These are phyloP conservation scores for Malurus leucopterus DNA, from an alignment of 2,797 vertebrate species.

Conservation along the genomic window DNA sequence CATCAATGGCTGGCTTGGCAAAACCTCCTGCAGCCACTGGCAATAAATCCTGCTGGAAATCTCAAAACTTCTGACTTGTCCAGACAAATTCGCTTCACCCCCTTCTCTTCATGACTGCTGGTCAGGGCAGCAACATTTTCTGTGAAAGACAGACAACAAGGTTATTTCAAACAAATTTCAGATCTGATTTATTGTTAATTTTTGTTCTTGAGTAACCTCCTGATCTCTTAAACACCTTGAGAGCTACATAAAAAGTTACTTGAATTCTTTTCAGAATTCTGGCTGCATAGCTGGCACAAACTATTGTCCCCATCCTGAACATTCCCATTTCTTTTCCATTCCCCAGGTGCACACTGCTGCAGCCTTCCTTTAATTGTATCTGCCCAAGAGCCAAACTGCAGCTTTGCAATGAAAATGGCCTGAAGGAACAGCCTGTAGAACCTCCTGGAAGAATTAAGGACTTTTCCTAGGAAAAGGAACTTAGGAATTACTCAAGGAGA, in stretches of 20 bases:
- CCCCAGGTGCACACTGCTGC: not conserved
- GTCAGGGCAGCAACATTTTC: slow-evolving; percentile 48
- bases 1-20: not conserved
- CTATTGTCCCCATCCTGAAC: not conserved
- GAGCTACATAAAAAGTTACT: not conserved
- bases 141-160: slow-evolving; percentile 32
- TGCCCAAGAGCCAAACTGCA: not conserved
- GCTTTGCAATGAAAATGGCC: not conserved
- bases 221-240: not conserved
- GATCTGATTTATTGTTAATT: not conserved
- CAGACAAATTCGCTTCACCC: not conserved
- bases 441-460: not conserved
- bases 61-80: not conserved
- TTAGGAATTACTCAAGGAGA: not conserved
- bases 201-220: not conserved
- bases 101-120: slow-evolving; percentile 31
- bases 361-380: not conserved
- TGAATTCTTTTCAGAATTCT: not conserved
- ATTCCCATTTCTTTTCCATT: not conserved
- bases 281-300: not conserved
- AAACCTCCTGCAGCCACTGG: not conserved
- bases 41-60: slow-evolving; percentile 1
- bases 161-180: not conserved
- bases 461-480: not conserved
- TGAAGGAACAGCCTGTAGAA: not conserved